Evolutionary conservation across 2,113 vertebrate genomes (phyloP).

Genomic region (Aldabrachelys gigantea): DNA sequence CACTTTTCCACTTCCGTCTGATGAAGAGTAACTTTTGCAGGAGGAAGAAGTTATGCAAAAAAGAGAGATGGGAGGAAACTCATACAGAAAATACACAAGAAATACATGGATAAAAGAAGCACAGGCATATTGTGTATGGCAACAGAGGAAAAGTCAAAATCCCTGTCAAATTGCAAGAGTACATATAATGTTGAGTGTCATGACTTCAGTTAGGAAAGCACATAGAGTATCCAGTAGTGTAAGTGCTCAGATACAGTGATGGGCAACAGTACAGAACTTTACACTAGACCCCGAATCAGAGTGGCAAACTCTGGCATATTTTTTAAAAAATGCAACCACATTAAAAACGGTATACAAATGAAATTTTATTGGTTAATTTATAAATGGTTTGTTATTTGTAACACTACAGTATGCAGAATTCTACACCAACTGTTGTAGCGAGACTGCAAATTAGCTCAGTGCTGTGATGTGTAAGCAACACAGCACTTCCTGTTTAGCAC

Average conservation of each 20-base stretch:
- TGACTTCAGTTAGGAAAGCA: neutral
- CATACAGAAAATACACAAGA: neutral
- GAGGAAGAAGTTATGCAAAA: neutral
- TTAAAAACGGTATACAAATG: neutral
- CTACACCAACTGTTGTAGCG: neutral
- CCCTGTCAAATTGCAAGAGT: neutral
- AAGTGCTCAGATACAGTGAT: neutral
- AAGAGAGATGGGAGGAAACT: neutral
- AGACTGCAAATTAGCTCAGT: neutral
- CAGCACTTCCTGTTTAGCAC: neutral
- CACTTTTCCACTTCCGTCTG: neutral
- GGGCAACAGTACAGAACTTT: neutral
- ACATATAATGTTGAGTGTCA: neutral
- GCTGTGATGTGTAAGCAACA: neutral
- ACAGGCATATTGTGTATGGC: neutral
- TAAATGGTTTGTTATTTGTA: neutral
- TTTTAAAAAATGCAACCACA: fast-evolving
- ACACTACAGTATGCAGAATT: neutral
- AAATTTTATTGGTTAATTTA: neutral
- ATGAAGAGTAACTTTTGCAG: neutral
- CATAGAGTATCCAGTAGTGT: neutral
- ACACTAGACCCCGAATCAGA: neutral
- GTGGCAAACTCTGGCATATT: neutral
- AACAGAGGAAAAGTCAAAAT: neutral
- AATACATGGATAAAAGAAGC: neutral